A percentile compares a stretch with the other conserved stretches of the same genome.
These are phyloP conservation scores for Achroia grisella DNA, from an alignment of 1,140 invertebrate species.

Conservation along the genomic window DNA sequence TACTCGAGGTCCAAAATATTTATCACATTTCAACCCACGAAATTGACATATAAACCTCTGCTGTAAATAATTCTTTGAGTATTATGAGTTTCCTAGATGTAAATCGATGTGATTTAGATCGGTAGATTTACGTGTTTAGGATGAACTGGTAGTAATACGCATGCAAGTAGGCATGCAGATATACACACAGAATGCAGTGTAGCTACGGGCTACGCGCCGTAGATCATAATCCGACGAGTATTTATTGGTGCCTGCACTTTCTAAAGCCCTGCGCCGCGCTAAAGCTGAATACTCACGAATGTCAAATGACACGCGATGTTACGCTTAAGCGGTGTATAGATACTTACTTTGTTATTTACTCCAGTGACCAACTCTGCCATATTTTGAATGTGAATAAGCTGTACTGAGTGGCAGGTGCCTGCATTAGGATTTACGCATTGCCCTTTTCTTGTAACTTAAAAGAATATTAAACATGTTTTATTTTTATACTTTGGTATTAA, in stretches of 20 bases:
- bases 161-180: slow-evolving; percentile 35
- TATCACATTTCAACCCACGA: background rate
- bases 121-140: slow-evolving; percentile 42
- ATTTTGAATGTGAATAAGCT: slow-evolving; percentile 20
- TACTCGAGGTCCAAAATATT: background rate
- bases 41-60: background rate
- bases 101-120: slow-evolving; percentile 35
- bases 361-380: slow-evolving; percentile 24
- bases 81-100: slow-evolving; percentile 5
- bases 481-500: too few species aligned
- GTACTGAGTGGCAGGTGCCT: slow-evolving; percentile 24
- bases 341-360: slow-evolving; percentile 35
- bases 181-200: slow-evolving; percentile 40
- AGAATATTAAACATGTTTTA: too few species aligned
- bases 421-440: slow-evolving; percentile 15
- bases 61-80: slow-evolving; percentile 1
- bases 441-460: too few species aligned
- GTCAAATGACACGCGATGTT: slow-evolving; percentile 49
- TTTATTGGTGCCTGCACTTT: slow-evolving; percentile 66
- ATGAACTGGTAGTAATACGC: slow-evolving; percentile 38
- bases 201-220: slow-evolving; percentile 68
- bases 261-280: slow-evolving; percentile 48
- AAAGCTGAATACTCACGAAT: slow-evolving; percentile 40
- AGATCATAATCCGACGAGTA: slow-evolving; percentile 70
- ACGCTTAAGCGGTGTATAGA: slow-evolving; percentile 13